Percentiles rank a stretch among this genome's conserved stretches.
These are phyloP conservation scores for Colaptes auratus DNA, from an alignment of 2,113 vertebrate species.

Conservation along the genomic window DNA sequence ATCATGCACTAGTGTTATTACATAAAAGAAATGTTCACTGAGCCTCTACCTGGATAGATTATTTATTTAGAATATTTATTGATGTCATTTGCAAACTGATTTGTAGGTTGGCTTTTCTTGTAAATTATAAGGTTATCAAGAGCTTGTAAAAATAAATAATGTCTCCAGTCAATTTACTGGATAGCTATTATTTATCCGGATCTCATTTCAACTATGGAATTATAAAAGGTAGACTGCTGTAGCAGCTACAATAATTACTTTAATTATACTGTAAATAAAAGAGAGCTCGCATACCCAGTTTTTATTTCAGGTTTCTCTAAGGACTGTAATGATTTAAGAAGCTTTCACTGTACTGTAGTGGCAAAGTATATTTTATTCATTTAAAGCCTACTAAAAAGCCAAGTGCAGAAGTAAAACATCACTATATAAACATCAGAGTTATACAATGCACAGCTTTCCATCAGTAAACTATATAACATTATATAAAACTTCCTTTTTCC, in stretches of 20 bases:
- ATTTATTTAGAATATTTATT: conserved; percentile 24
- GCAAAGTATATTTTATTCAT: conserved; percentile 40
- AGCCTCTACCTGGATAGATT: not conserved
- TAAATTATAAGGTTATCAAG: conserved; percentile 2
- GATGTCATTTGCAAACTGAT: not conserved
- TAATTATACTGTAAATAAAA: conserved; percentile 55
- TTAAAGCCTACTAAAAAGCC: conserved; percentile 23
- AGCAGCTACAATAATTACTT: conserved; percentile 11
- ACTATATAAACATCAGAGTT: not conserved
- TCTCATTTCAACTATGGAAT: not conserved
- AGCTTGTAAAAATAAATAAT: conserved; percentile 36
- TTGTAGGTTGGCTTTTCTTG: not conserved
- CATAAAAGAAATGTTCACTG: not conserved
- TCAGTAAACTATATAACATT: not conserved
- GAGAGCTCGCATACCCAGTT: not conserved
- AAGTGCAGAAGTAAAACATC: conserved; percentile 3
- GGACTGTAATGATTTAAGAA: not conserved
- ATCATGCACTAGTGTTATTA: not conserved
- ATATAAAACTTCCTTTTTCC: not conserved
- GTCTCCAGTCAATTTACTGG: not conserved
- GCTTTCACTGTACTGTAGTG: not conserved
- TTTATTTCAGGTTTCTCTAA: conserved; percentile 27
- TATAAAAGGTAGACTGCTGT: not conserved
- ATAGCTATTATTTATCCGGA: conserved; percentile 19
- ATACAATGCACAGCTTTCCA: not conserved